These are phyloP conservation scores for Fistularia tabacaria DNA, from an alignment of 2,797 vertebrate genomes.

Conservation along the genomic window DNA sequence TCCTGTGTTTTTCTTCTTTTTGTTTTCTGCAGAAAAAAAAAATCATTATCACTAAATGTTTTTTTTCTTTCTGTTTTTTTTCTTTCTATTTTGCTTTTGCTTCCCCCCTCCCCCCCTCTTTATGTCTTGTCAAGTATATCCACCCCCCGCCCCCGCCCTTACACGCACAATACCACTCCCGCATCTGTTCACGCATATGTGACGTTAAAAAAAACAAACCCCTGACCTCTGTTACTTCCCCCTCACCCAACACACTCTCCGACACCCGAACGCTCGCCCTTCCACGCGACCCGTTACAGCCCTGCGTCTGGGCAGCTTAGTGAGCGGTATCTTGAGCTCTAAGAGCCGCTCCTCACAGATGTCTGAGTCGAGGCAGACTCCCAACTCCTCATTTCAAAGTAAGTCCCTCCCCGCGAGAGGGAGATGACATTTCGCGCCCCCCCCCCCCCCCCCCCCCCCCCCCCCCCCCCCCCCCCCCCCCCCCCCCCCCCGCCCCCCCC, in stretches of 20 bases:
- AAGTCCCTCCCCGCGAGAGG: conserved; percentile 54
- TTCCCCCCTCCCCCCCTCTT: conserved; percentile 23
- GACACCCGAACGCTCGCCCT: conserved; percentile 4
- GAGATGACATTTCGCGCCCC: conserved; percentile 27
- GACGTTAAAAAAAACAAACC: not conserved
- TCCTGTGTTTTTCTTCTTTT: conserved; percentile 10
- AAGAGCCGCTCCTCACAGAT: conserved; percentile 71
- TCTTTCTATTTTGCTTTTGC: conserved; percentile 3
- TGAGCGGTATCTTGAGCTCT: conserved; percentile 70
- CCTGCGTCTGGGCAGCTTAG: conserved; percentile 68
- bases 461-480: conserved; percentile 23
- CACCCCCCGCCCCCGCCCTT: not conserved
- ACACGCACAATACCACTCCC: too few relatives aligned
- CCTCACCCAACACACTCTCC: conserved; percentile 7
- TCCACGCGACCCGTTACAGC: conserved; percentile 46
- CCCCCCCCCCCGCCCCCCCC: conserved; percentile 23
- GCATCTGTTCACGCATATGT: too few relatives aligned
- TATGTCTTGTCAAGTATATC: conserved; percentile 31
- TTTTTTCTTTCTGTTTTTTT: conserved; percentile 4
- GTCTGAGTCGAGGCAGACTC: conserved; percentile 72
- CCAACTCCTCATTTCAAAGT: conserved; percentile 74
- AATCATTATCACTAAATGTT: conserved; percentile 20
- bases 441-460: conserved; percentile 23
- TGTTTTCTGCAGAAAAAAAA: conserved; percentile 11
- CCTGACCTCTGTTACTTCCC: conserved; percentile 16